Evolutionary conservation across 2,113 vertebrate genomes (phyloP).

Genomic region (Carassius auratus): DNA sequence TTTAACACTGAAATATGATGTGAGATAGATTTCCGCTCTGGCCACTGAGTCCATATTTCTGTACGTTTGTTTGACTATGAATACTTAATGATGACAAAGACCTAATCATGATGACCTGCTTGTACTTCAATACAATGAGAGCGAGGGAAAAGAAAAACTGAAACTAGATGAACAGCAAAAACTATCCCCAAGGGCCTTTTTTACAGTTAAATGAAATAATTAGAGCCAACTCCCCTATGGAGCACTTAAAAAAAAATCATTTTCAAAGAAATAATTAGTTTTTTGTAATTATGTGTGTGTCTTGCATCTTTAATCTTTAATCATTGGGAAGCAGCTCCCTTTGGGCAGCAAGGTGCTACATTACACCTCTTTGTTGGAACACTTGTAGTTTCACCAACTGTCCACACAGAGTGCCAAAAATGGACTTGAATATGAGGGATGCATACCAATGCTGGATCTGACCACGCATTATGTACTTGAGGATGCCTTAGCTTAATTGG

Average conservation of each 20-base stretch:
- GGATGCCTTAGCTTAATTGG: constrained; percentile 75
- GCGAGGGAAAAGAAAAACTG: constrained; percentile 58
- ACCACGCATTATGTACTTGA: constrained; percentile 59
- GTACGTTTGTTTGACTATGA: constrained; percentile 13
- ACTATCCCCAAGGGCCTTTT: constrained; percentile 73
- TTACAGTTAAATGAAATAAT: constrained; percentile 82
- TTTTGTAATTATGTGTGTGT: constrained; percentile 54
- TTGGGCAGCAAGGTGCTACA: constrained; percentile 72
- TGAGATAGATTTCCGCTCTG: neutral
- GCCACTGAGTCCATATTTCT: neutral
- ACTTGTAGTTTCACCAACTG: constrained; percentile 45
- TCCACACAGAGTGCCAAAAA: constrained; percentile 56
- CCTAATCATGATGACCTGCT: constrained; percentile 26
- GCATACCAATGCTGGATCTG: constrained; percentile 54
- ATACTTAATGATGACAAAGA: constrained; percentile 34
- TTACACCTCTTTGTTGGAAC: constrained; percentile 49
- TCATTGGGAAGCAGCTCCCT: constrained; percentile 73
- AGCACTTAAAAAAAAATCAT: constrained; percentile 73
- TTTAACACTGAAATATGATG: neutral
- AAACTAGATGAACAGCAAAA: constrained; percentile 56
- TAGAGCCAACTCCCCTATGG: constrained; percentile 75
- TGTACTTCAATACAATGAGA: constrained; percentile 21
- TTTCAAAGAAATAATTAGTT: constrained; percentile 77
- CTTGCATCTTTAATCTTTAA: constrained; percentile 78
- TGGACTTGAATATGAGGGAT: constrained; percentile 49